These are phyloP conservation scores for Thryonomys swinderianus DNA, from an alignment of 2,113 vertebrate genomes.

Conservation along the genomic window DNA sequence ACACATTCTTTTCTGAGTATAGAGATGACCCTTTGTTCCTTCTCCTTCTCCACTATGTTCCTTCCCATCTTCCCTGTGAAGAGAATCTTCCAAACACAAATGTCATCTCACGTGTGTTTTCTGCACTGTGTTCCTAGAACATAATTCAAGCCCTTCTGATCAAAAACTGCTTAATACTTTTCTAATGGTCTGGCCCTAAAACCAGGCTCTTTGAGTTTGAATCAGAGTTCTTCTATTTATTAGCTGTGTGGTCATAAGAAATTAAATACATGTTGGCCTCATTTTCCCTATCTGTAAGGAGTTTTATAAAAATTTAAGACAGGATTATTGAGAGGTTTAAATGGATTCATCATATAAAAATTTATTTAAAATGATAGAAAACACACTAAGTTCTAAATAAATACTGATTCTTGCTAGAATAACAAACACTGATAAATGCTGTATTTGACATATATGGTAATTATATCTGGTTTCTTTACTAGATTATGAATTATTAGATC, in stretches of 20 bases:
- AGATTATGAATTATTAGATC: background rate
- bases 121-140: background rate
- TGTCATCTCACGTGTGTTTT: background rate
- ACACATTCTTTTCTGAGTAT: background rate
- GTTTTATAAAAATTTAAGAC: background rate
- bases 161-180: background rate
- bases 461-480: background rate
- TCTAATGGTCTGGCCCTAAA: background rate
- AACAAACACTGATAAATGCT: background rate
- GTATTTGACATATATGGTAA: background rate
- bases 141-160: background rate
- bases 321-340: background rate
- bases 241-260: background rate
- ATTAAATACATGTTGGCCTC: background rate
- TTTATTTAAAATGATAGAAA: background rate
- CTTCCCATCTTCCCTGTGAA: background rate
- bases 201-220: background rate
- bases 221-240: background rate
- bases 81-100: background rate
- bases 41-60: background rate
- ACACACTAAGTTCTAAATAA: background rate
- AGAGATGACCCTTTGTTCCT: background rate
- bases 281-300: constrained; percentile 25
- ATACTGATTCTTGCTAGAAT: background rate
- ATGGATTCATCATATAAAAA: background rate